phyloP scores from a whole-genome alignment of 2,113 vertebrate genomes.

The Poecilia latipinna region DNA sequence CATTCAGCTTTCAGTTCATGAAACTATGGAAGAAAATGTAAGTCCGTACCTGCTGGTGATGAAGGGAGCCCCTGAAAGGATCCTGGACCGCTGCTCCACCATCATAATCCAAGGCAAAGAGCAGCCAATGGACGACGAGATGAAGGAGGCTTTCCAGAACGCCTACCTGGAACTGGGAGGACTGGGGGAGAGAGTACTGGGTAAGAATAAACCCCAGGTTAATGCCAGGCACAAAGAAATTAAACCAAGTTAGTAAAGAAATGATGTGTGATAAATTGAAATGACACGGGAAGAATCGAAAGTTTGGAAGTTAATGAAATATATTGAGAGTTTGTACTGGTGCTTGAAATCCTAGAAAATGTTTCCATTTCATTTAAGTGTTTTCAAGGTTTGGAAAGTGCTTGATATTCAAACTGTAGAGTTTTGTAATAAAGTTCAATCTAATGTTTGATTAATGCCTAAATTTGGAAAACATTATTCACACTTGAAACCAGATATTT shows the following conservation, averaged over 20 bases:
- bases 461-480: too few relatives aligned
- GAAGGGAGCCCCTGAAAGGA: slow-evolving; percentile 93
- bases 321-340: too few relatives aligned
- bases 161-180: slow-evolving; percentile 90
- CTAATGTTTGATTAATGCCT: too few relatives aligned
- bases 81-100: slow-evolving; percentile 89
- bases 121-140: slow-evolving; percentile 88
- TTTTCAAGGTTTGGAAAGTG: too few relatives aligned
- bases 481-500: too few relatives aligned
- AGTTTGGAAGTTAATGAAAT: too few relatives aligned
- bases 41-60: slow-evolving; percentile 90
- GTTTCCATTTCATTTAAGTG: too few relatives aligned
- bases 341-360: too few relatives aligned
- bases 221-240: background rate
- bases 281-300: background rate
- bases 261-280: background rate
- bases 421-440: too few relatives aligned
- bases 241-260: background rate
- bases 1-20: slow-evolving; percentile 67
- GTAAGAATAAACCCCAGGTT: slow-evolving; percentile 31
- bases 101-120: slow-evolving; percentile 91
- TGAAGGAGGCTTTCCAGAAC: slow-evolving; percentile 93
- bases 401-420: too few relatives aligned
- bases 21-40: slow-evolving; percentile 83
- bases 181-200: slow-evolving; percentile 75